Evolutionary conservation across 2,113 vertebrate species (phyloP).

Genomic region (Daphoenositta chrysoptera): DNA sequence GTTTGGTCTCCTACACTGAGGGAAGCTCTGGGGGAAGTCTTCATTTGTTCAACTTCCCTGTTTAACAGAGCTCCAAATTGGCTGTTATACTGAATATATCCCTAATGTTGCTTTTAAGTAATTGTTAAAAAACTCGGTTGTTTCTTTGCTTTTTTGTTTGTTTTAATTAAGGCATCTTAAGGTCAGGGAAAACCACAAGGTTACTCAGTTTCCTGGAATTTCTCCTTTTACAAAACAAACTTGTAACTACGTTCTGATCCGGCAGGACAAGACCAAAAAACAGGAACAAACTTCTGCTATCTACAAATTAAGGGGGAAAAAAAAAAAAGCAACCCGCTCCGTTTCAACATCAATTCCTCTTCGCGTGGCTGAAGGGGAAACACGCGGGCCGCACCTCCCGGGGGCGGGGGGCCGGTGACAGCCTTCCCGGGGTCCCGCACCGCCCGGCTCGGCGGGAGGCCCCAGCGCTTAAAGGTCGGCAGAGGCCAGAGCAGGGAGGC

Average conservation of each 20-base stretch:
- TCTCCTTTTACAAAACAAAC: background rate
- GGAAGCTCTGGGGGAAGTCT: background rate
- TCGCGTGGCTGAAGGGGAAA: background rate
- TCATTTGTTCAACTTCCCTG: rapidly evolving
- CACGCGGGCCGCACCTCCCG: background rate
- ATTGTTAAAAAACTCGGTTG: background rate
- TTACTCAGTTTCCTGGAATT: background rate
- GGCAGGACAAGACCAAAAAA: background rate
- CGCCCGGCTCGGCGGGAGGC: background rate
- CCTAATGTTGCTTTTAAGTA: background rate
- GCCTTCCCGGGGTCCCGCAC: background rate
- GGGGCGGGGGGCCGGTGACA: background rate
- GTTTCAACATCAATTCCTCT: background rate
- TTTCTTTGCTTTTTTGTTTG: no score
- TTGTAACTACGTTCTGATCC: background rate
- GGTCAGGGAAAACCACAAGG: background rate
- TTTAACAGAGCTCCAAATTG: background rate
- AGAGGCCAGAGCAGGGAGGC: rapidly evolving
- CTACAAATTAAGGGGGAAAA: background rate
- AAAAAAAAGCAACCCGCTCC: background rate
- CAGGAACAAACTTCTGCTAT: background rate
- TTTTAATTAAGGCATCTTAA: background rate
- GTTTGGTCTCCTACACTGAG: background rate
- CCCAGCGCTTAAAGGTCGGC: background rate
- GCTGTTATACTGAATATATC: background rate